These are phyloP conservation scores for Empidonax traillii DNA, from an alignment of 2,113 vertebrate species.

Conservation along the genomic window DNA sequence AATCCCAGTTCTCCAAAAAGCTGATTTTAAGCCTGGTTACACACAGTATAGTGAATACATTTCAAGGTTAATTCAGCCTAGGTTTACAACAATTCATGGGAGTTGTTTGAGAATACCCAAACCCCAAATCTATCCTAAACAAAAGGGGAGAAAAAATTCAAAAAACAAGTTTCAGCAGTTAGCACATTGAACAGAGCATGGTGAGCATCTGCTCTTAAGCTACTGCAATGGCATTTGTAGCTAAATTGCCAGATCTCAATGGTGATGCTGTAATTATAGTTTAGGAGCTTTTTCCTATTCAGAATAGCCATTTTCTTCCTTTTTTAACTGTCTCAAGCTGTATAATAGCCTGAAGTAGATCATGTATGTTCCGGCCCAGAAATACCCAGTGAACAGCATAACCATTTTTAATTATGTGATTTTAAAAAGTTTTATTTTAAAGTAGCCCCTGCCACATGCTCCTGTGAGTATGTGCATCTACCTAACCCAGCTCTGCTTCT, in stretches of 20 bases:
- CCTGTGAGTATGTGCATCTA: neutral
- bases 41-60: fast-evolving
- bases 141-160: neutral
- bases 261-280: neutral
- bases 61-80: neutral
- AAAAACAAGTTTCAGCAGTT: neutral
- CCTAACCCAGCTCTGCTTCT: neutral
- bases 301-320: neutral
- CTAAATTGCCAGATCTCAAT: neutral
- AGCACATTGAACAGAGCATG: neutral
- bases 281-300: neutral
- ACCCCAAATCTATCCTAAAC: neutral
- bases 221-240: neutral
- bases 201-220: neutral
- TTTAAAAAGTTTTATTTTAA: neutral
- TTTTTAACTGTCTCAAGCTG: neutral
- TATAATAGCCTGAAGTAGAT: neutral
- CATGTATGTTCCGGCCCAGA: neutral
- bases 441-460: neutral
- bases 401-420: neutral
- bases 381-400: neutral
- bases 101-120: neutral
- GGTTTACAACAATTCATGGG: neutral
- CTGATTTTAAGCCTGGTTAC: neutral
- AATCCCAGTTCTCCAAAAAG: neutral